Evolutionary conservation across 2,113 vertebrate genomes (phyloP), one percentile per base, ranked within the genome.

Genomic region (Sander vitreus): DNA sequence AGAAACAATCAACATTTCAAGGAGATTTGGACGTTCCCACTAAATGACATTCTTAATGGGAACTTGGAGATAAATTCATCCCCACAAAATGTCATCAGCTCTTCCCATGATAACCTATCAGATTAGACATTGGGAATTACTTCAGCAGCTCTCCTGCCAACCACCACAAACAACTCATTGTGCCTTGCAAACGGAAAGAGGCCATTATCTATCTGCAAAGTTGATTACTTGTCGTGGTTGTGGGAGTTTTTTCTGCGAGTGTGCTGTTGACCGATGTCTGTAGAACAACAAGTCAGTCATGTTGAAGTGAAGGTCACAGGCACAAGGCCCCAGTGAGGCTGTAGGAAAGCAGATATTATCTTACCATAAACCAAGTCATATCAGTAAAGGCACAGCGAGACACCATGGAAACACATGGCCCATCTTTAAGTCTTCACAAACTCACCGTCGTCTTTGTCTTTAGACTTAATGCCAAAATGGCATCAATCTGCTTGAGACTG

Each of bases 1-100:
- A 84, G 81, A 90, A 86, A 86, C 79, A 85, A 89, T 85, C 73
- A 72, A 81, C 73, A 78, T 84, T 86, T 91, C 71, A 89, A 89
- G 85, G 84, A 87, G 87, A 87, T 91, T 91, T 92, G 85, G 81
- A 86, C 8, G 19, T 79, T 67, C 64, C 65, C 83, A 62, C 74
- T 63, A 87, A 91, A 85, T 85, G 64, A 81, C 64, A 86, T 88
- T 87, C 76, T 76, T 88, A 85, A 88, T 87, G 88, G 87, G 45
- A 86, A 85, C 78, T 88, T 84, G 39, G 76, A 81, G 76, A 90
- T 83, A 86, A 89, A 88, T 90, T 81, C 39, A 78, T 77, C 73
- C 55, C 63, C 33, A 64, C 73, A 75, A 85, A 91, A 88, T 86
- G 70, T 82, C 84, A 88, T 86, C 84, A 86, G 81, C 85, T 87